phyloP scores from a whole-genome alignment of 2,113 vertebrate genomes.

The Calonectris borealis region DNA sequence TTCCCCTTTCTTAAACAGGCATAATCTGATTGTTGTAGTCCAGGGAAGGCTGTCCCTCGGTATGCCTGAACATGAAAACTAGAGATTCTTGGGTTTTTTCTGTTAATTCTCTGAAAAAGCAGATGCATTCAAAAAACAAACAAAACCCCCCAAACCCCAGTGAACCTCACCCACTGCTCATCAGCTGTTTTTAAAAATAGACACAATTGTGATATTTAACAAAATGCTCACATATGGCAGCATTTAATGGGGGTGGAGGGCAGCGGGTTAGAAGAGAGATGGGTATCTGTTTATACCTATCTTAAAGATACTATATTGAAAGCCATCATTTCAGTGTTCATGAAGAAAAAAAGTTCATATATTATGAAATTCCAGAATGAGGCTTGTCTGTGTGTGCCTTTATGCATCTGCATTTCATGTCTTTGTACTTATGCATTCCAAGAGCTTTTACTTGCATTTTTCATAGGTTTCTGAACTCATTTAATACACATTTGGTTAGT shows the following conservation, averaged over 20 bases:
- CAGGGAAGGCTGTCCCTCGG: not conserved
- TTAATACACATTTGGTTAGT: not conserved
- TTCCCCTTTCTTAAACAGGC: not conserved
- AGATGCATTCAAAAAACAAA: not conserved
- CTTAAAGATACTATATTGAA: not conserved
- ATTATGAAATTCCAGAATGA: not conserved
- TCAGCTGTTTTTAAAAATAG: conserved; percentile 16
- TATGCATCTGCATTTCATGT: not conserved
- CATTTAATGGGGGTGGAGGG: not conserved
- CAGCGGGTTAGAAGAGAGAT: not conserved
- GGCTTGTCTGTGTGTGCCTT: not conserved
- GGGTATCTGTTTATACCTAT: not conserved
- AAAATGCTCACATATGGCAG: not conserved
- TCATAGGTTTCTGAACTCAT: not conserved
- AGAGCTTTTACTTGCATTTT: not conserved
- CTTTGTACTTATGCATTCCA: not conserved
- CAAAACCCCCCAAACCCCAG: not conserved
- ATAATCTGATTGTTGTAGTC: fast-evolving
- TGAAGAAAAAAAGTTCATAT: not conserved
- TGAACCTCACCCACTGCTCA: not conserved
- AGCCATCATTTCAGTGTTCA: not conserved
- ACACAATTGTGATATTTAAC: not conserved
- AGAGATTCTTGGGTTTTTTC: not conserved
- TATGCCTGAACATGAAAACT: not conserved
- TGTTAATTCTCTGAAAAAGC: not conserved